Conservation (phyloP, 2,797 vertebrate species). For the Chelon labrosus region DNA sequence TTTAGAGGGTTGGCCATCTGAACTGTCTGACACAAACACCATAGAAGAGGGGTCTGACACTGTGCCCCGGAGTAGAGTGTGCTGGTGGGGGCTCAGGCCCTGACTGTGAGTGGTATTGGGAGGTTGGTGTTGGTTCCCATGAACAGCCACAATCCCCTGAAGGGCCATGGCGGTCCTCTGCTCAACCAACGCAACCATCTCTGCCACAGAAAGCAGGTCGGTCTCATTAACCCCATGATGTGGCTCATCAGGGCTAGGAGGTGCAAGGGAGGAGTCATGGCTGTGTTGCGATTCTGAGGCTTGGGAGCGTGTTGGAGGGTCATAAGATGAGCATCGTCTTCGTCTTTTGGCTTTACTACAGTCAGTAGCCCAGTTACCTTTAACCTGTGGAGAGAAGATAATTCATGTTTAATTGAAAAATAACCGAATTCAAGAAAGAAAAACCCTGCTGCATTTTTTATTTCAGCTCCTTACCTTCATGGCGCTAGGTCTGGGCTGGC, state of each 20-base stretch:
- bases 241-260: constrained; percentile 62
- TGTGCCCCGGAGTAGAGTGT: constrained; percentile 73
- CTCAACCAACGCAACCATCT: constrained; percentile 97
- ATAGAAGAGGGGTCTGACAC: constrained; percentile 75
- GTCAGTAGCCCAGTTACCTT: constrained; percentile 94
- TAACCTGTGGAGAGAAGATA: constrained; percentile 79
- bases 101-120: constrained; percentile 47
- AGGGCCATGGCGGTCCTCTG: constrained; percentile 90
- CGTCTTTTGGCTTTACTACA: constrained; percentile 94
- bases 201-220: constrained; percentile 93
- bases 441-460: accelerated
- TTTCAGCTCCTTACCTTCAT: constrained; percentile 85
- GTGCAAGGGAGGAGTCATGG: constrained; percentile 46
- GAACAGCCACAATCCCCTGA: constrained; percentile 85
- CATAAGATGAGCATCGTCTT: constrained; percentile 92
- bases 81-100: constrained; percentile 70
- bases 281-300: constrained; percentile 51
- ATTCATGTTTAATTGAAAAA: neutral
- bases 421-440: neutral
- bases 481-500: constrained; percentile 86
- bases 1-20: constrained; percentile 63
- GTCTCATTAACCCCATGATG: constrained; percentile 76
- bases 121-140: constrained; percentile 70
- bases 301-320: constrained; percentile 85
- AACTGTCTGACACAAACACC: constrained; percentile 85